Evolutionary conservation across 2,797 vertebrate species (phyloP).

Genomic region (Mionectes olivaceus): DNA sequence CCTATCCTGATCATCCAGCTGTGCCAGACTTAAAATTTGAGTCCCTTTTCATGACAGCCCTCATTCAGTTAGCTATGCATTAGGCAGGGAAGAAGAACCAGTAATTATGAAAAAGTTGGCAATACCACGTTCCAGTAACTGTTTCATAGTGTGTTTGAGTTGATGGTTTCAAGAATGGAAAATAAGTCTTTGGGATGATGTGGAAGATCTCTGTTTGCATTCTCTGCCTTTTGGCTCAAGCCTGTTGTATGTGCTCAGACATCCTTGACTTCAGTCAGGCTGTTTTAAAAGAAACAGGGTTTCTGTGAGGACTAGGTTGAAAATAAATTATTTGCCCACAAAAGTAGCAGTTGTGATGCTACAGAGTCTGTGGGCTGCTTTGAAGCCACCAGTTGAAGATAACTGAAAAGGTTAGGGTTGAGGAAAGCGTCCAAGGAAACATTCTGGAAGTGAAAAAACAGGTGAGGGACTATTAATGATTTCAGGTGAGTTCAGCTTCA

Average conservation of each 20-base stretch:
- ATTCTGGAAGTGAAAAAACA: neutral
- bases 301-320: neutral
- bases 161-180: neutral
- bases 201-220: neutral
- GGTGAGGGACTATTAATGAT: no score
- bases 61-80: neutral
- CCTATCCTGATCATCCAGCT: neutral
- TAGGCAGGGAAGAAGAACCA: neutral
- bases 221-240: neutral
- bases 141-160: neutral
- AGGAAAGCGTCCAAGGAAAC: neutral
- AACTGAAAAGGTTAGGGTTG: neutral
- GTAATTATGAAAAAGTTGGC: neutral
- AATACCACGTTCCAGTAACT: neutral
- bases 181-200: neutral
- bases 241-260: rapidly evolving
- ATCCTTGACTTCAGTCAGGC: neutral
- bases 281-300: neutral
- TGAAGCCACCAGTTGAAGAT: neutral
- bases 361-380: neutral
- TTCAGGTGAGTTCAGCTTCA: neutral
- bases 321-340: neutral
- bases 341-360: neutral
- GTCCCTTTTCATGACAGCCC: neutral
- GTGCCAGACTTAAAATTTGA: neutral